phyloP scores from a whole-genome alignment of 2,888 invertebrate genomes.

The Zaprionus lineosus region DNA sequence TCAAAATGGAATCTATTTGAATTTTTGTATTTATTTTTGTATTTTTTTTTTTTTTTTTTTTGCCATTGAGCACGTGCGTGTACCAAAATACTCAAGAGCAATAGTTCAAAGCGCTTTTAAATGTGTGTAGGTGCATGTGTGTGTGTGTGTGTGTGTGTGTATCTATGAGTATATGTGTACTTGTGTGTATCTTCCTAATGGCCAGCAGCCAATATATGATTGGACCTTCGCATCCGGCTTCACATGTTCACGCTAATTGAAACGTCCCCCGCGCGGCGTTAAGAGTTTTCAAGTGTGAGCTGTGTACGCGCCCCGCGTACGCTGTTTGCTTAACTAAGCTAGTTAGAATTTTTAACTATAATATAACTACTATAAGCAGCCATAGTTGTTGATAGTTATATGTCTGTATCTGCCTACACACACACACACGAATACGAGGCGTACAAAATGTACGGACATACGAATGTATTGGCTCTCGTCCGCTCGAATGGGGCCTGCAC shows the following conservation, averaged over 20 bases:
- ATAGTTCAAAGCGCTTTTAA: constrained; percentile 46
- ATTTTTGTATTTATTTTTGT: background rate
- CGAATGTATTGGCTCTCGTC: background rate
- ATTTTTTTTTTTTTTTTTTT: background rate
- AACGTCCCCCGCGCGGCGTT: constrained; percentile 58
- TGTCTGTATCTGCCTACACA: too few relatives aligned
- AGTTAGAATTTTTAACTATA: constrained; percentile 66
- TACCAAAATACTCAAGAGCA: constrained; percentile 12
- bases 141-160: constrained; percentile 12
- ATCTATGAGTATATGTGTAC: too few relatives aligned
- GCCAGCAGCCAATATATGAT: constrained; percentile 41
- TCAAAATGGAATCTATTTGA: background rate
- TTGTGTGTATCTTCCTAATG: constrained; percentile 61
- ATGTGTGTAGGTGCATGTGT: too few relatives aligned
- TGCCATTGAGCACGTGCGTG: constrained; percentile 13
- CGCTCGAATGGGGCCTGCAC: constrained; percentile 19
- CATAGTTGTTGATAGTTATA: too few relatives aligned
- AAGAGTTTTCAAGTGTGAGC: constrained; percentile 59
- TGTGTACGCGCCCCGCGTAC: background rate
- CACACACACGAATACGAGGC: background rate
- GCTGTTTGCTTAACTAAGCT: constrained; percentile 69
- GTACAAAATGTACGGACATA: too few relatives aligned
- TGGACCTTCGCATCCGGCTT: constrained; percentile 75
- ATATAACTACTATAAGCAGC: too few relatives aligned
- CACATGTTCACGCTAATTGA: constrained; percentile 74